Base-by-base conservation (phyloP, 92 coral and sea anemone species). In the Siderastrea radians region DNA sequence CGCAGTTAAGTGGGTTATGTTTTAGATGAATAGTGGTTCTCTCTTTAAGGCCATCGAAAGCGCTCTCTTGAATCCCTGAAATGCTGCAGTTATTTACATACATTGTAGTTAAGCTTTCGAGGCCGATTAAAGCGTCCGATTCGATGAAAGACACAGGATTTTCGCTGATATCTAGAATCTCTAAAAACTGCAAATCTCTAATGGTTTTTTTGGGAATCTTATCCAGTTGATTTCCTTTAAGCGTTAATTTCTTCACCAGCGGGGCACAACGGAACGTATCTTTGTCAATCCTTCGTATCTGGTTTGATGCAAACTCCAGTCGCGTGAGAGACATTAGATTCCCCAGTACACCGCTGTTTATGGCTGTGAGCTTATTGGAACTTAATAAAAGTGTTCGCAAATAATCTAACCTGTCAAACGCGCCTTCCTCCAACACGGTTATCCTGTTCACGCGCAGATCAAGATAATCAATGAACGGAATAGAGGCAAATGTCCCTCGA, bases 1-100 rank as follows among this genome's bases (percentile, higher is more conserved):
- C 89, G 77, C 98, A 95, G 6, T 87, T 55, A 5, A 95, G n/a
- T 19, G 96, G 94, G 66, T 95, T 95, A 12, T 78, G 90, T 38
- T 78, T 7, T 0, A 95, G 57, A 71, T 69, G 67, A 38, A 95
- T 49, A n/a, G 51, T 26, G 2, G 26, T 76, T 9, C 82, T 64
- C 2, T 61, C 61, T 70, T 79, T 77, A 74, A 95, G 80, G 0
- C 61, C 77, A 48, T 55, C 49, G 50, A 90, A 81, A 55, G 90
- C 80, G 48, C 83, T 93, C 71, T 85, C 61, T 47, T 88, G 87
- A 49, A 95, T 83, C 17, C 77, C 63, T 8, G 84, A 62, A 38
- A 95, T 84, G 49, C 73, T 55, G 55, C 90, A 86, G 61, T 77
- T 75, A n/a, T 69, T 88, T 8, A 95, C 38, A 26, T 80, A 54